Evolutionary conservation across 2,797 vertebrate genomes (phyloP).

Genomic region (Sparidentex hasta): DNA sequence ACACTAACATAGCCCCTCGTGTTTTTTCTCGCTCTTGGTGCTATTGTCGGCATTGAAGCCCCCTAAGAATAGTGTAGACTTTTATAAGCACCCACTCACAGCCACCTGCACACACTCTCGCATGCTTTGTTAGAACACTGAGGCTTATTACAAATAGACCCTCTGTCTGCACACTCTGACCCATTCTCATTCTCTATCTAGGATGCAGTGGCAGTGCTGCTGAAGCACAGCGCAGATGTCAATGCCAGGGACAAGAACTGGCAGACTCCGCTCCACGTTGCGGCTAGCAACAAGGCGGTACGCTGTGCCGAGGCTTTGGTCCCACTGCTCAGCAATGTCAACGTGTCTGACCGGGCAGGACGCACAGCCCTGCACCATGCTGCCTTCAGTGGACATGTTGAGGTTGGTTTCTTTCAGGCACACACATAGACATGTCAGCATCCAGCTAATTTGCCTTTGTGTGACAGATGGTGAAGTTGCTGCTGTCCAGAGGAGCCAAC

Average conservation of each 20-base stretch:
- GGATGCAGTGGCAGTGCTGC: conserved; percentile 94
- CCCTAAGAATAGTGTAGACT: conserved; percentile 55
- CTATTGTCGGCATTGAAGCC: conserved; percentile 39
- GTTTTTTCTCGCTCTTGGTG: conserved; percentile 21
- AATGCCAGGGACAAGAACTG: conserved; percentile 98
- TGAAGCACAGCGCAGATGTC: conserved; percentile 97
- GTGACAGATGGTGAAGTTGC: conserved; percentile 94
- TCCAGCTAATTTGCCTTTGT: conserved; percentile 9
- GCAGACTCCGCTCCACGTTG: conserved; percentile 97
- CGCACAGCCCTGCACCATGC: conserved; percentile 96
- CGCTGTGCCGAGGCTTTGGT: conserved; percentile 95
- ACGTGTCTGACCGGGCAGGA: conserved; percentile 94
- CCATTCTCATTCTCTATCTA: conserved; percentile 40
- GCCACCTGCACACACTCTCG: conserved; percentile 37
- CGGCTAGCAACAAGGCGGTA: conserved; percentile 95
- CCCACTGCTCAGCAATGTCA: conserved; percentile 94
- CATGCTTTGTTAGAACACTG: conserved; percentile 15
- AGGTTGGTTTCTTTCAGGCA: conserved; percentile 83
- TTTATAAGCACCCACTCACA: conserved; percentile 39
- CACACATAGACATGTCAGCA: not conserved
- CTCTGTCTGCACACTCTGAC: conserved; percentile 30
- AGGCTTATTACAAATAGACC: conserved; percentile 4
- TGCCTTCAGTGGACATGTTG: conserved; percentile 94
- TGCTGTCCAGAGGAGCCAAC: conserved; percentile 97
- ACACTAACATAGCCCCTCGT: conserved; percentile 18